phyloP scores from a whole-genome alignment of 37 sponge, comb jelly and placozoan species.

The Dysidea cf. avara region DNA sequence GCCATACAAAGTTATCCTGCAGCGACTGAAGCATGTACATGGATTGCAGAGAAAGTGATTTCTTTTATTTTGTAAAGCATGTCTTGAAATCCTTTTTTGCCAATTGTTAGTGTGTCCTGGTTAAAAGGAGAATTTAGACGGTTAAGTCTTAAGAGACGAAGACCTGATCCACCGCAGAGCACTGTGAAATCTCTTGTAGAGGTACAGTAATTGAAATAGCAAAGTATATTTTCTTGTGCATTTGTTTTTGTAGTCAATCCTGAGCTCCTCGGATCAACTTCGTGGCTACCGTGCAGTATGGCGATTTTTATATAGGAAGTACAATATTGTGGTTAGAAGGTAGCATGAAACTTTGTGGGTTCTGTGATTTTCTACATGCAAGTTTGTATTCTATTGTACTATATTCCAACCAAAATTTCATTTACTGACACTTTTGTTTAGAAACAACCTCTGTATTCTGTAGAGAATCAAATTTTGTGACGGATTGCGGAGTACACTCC shows the following conservation, averaged over 20 bases:
- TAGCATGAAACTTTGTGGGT: too few species aligned
- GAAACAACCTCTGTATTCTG: too few species aligned
- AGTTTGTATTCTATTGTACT: too few species aligned
- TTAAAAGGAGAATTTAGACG: not conserved
- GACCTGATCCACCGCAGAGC: not conserved
- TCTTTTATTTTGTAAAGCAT: not conserved
- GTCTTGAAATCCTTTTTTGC: not conserved
- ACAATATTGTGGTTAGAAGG: not conserved
- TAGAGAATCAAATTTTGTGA: too few species aligned
- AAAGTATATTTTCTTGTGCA: not conserved
- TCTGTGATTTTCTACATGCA: not conserved
- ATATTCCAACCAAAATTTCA: too few species aligned
- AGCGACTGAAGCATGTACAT: not conserved
- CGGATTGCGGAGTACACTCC: too few species aligned
- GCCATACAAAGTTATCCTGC: constrained; percentile 5
- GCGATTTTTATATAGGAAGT: constrained; percentile 1
- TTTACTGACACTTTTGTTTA: too few species aligned
- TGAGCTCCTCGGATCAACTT: not conserved
- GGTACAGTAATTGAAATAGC: not conserved
- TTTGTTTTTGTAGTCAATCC: not conserved
- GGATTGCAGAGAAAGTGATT: constrained; percentile 17
- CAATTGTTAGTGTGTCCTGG: constrained; percentile 9
- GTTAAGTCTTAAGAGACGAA: not conserved
- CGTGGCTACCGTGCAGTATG: constrained; percentile 14
- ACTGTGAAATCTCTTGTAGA: not conserved